Evolutionary conservation across 2,797 vertebrate species (phyloP).

Genomic region (Lepidocolaptes lacrymiger): DNA sequence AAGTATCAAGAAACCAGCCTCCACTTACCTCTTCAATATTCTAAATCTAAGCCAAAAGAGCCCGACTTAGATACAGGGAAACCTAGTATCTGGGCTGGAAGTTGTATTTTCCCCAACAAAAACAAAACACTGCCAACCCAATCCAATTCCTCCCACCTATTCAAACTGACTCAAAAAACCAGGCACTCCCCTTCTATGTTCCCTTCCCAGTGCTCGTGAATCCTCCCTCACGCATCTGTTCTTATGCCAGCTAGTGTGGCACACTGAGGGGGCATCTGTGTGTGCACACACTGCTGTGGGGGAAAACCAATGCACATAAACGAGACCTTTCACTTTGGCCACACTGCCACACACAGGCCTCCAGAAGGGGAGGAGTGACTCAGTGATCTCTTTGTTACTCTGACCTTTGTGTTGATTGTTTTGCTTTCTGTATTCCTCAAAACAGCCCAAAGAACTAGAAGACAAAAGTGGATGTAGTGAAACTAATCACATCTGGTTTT

Average conservation of each 20-base stretch:
- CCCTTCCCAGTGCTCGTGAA: not conserved
- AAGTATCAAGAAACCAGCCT: not conserved
- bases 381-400: not conserved
- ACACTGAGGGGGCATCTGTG: fast-evolving
- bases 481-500: not conserved
- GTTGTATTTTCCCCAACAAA: not conserved
- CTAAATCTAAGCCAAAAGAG: not conserved
- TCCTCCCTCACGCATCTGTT: not conserved
- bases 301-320: not conserved
- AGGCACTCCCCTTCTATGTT: not conserved
- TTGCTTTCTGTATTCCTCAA: not conserved
- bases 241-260: not conserved
- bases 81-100: not conserved
- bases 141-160: not conserved
- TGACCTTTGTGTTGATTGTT: not conserved
- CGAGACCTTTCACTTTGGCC: not conserved
- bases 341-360: not conserved
- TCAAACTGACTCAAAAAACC: not conserved
- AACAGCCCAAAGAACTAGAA: not conserved
- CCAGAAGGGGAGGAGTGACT: not conserved
- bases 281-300: not conserved
- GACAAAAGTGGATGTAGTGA: not conserved
- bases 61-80: not conserved
- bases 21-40: not conserved
- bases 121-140: not conserved